phyloP scores from a whole-genome alignment of 2,797 vertebrate genomes.

The Pterois miles region DNA sequence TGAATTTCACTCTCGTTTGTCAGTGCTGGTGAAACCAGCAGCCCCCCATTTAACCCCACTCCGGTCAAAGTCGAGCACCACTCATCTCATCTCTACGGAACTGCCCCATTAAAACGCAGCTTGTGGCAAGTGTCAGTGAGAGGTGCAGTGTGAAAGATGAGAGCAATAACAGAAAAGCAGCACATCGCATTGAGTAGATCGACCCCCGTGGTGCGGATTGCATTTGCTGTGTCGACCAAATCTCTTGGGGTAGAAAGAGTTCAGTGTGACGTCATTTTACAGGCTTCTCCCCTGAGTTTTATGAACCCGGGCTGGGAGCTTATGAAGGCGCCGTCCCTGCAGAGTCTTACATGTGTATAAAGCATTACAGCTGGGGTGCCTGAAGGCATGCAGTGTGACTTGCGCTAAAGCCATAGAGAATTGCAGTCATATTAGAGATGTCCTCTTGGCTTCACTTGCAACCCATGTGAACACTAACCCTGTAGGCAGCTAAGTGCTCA shows the following conservation, averaged over 20 bases:
- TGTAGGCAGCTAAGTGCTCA: conserved; percentile 29
- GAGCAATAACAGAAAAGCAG: conserved; percentile 70
- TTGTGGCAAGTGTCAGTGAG: conserved; percentile 73
- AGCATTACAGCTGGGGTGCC: conserved; percentile 39
- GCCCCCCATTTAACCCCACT: conserved; percentile 36
- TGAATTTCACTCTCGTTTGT: not conserved
- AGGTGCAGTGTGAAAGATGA: conserved; percentile 70
- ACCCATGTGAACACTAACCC: conserved; percentile 40
- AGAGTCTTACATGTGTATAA: conserved; percentile 30
- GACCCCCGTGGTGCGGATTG: conserved; percentile 4
- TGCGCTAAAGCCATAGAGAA: conserved; percentile 49
- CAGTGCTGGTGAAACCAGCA: not conserved
- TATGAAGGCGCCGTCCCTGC: conserved; percentile 17
- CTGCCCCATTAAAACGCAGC: conserved; percentile 68
- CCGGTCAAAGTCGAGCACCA: conserved; percentile 37
- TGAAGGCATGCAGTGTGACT: conserved; percentile 41
- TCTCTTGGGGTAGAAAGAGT: conserved; percentile 10
- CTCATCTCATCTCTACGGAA: conserved; percentile 51
- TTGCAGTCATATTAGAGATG: conserved; percentile 50
- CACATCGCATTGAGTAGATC: conserved; percentile 36
- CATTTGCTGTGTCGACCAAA: conserved; percentile 15
- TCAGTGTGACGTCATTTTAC: conserved; percentile 51
- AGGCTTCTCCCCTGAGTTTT: conserved; percentile 17
- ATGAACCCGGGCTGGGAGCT: conserved; percentile 11
- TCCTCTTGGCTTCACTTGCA: conserved; percentile 55